These are phyloP conservation scores for Noctua pronuba DNA, from an alignment of 2,888 invertebrate genomes.

Conservation along the genomic window DNA sequence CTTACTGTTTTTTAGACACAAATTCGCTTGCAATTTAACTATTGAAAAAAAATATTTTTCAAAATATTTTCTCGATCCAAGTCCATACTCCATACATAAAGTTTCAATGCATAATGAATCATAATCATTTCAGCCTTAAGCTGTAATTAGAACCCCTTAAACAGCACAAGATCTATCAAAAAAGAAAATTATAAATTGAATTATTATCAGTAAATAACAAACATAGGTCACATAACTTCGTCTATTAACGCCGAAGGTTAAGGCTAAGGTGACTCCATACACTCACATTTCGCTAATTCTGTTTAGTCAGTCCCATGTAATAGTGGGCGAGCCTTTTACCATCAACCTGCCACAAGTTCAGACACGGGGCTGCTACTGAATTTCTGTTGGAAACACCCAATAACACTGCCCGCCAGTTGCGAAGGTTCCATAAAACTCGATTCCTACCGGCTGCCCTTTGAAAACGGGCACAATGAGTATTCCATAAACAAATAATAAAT, in stretches of 20 bases:
- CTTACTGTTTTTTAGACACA: no score
- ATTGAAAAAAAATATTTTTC: no score
- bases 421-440: no score
- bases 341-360: neutral
- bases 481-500: no score
- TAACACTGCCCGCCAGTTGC: neutral
- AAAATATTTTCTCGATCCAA: neutral
- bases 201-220: neutral
- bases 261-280: neutral
- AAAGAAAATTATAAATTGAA: neutral
- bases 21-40: no score
- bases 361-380: neutral
- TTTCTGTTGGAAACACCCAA: neutral
- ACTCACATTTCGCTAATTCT: neutral
- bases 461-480: no score
- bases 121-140: neutral
- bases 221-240: neutral
- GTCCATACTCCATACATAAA: neutral
- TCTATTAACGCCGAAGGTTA: neutral
- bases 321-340: neutral
- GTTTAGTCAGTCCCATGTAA: no score
- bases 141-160: neutral
- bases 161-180: no score
- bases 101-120: neutral
- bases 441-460: no score